Evolutionary conservation across 2,113 vertebrate species (phyloP).

Genomic region (Colinus virginianus): DNA sequence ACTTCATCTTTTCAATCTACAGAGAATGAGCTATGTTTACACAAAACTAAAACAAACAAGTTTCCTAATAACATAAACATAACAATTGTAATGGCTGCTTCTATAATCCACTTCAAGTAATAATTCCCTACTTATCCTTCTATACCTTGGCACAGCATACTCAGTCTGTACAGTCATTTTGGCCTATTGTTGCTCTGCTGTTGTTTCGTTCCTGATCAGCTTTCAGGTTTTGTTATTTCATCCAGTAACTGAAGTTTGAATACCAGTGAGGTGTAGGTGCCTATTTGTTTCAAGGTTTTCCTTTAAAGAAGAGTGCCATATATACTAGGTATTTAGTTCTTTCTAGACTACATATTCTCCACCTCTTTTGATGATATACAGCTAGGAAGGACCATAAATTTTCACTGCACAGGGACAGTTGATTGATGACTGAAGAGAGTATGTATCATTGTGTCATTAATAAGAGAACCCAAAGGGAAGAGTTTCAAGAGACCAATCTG

Average conservation of each 20-base stretch:
- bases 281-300: not conserved
- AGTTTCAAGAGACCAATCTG: not conserved
- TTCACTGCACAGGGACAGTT: not conserved
- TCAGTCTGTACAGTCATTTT: not conserved
- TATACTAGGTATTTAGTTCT: not conserved
- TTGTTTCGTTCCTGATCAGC: not conserved
- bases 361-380: not conserved
- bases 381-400: not conserved
- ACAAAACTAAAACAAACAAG: not conserved
- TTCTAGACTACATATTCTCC: not conserved
- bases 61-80: not conserved
- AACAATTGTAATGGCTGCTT: not conserved
- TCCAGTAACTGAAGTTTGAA: not conserved
- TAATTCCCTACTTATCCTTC: not conserved
- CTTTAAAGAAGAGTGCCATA: not conserved
- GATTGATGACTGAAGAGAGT: not conserved
- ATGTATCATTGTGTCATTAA: not conserved
- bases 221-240: not conserved
- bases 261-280: not conserved
- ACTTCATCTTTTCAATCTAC: not conserved
- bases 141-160: rapidly evolving
- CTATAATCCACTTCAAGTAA: not conserved
- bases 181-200: not conserved
- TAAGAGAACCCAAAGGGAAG: not conserved
- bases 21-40: not conserved